Evolutionary conservation across 2,797 vertebrate species (phyloP).

Genomic region (Poeciliopsis infans): DNA sequence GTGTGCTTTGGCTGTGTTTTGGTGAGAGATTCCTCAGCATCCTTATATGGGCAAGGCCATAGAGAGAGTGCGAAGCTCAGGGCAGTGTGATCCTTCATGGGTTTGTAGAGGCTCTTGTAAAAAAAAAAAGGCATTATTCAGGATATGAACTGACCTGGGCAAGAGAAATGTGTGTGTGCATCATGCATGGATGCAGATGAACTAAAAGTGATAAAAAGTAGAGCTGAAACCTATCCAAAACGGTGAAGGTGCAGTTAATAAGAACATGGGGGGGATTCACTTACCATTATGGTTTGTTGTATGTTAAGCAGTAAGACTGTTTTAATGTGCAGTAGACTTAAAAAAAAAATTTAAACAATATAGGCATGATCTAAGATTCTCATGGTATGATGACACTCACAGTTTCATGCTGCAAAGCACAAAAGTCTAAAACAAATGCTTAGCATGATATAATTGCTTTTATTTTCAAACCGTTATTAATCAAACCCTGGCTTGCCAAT

Average conservation of each 20-base stretch:
- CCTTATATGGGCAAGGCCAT: slow-evolving; percentile 86
- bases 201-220: background rate
- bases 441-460: background rate
- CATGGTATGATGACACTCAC: background rate
- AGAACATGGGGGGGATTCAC: background rate
- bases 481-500: background rate
- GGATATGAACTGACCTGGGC: background rate
- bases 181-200: slow-evolving; percentile 16
- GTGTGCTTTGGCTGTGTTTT: slow-evolving; percentile 69
- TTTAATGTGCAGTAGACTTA: background rate
- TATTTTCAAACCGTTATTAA: background rate
- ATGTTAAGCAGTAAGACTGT: background rate
- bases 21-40: slow-evolving; percentile 72
- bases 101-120: slow-evolving; percentile 56
- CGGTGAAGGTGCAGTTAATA: background rate
- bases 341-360: background rate
- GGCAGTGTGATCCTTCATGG: slow-evolving; percentile 72
- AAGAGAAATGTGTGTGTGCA: slow-evolving; percentile 13
- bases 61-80: slow-evolving; percentile 62
- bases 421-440: background rate
- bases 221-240: background rate
- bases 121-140: slow-evolving; percentile 29
- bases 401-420: background rate
- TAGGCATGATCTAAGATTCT: too few species aligned
- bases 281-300: background rate